Evolutionary conservation across 2,797 vertebrate genomes (phyloP), one percentile per base, ranked within the genome.

Genomic region (Lateolabrax maculatus): DNA sequence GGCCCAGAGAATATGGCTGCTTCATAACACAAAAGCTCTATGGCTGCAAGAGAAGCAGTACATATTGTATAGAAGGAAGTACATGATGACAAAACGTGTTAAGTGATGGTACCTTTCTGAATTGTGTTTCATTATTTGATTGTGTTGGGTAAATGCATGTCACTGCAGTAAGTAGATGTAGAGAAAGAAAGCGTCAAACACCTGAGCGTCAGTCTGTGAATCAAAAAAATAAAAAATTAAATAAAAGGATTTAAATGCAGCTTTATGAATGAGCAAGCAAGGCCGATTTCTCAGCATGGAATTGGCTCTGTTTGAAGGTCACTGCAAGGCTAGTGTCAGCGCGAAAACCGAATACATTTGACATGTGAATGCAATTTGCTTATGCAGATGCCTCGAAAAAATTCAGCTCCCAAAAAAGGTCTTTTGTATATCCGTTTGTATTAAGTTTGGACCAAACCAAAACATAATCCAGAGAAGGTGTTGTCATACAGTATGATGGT

Each of bases 361-460:
- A 79, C 5, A 3, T 1, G 9, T 51, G 39, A 80, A 72, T 63
- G 39, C 64, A 31, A 71, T 76, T 75, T 79, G 84, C 62, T 75
- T 51, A 71, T 68, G 60, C 65, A 74, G 70, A 81, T 56, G 64
- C 72, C 61, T 88, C 51, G 27, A 36, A 27, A 64, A 56, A 55
- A 73, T 34, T 69, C 44, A 49, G 65, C 75, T 52, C 39, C 71
- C 48, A 66, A 81, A 71, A 79, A 71, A n/a, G 29, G 29, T 68
- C 37, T 77, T 86, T 84, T 87, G 46, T 88, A 76, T 62, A 74
- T 81, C 52, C 11, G 46, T 87, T 75, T 44, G 79, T 85, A 66
- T 85, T 64, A 9, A 58, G 77, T 87, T 89, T 74, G 70, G 85
- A 85, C 82, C 75, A 68, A 90, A 81, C 77, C 77, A 78, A 91